Evolutionary conservation across 2,888 invertebrate genomes (phyloP), one percentile per base, ranked within the genome.

Genomic region (Zaprionus lineosus): DNA sequence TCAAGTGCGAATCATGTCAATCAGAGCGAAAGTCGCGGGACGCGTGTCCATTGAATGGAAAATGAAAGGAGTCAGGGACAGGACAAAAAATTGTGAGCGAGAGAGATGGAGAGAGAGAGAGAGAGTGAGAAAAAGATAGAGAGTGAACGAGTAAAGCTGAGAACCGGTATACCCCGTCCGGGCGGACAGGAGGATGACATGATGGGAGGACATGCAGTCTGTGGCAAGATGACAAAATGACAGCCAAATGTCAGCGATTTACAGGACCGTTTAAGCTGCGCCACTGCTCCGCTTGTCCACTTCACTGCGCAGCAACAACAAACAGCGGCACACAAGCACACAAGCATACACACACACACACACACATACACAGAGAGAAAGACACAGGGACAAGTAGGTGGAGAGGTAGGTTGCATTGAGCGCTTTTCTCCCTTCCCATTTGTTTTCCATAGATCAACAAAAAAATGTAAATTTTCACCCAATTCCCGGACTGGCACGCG

Each of bases 401-500:
- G n/a, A 24, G 14, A 39, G 39, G 19, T 19, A 11, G 24, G 24
- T 39, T 39, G n/a, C 24, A 24, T 24, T 34, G 12, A 39, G 26
- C 47, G 60, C 43, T 65, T 56, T 47, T 39, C 41, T 47, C 47
- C 52, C 31, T 55, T 52, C 47, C 33, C 61, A 71, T 77, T 71
- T 77, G 72, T 73, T 75, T 79, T 75, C 56, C 71, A 77, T 70
- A 62, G 63, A 56, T 50, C 41, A 43, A 29, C 50, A 39, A 55
- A 76, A 77, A 78, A 82, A 78, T 78, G 78, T 81, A 78, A 78
- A 81, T 78, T 78, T 82, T 82, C 78, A 78, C 78, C 82, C 82
- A 78, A 82, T 77, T 77, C 64, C 44, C 34, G 34, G 18, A 47
- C 19, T 68, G 79, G 79, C 81, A 84, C 85, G 84, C 81, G 81